phyloP scores from a whole-genome alignment of 92 coral and sea anemone species.

The Nematostella vectensis region DNA sequence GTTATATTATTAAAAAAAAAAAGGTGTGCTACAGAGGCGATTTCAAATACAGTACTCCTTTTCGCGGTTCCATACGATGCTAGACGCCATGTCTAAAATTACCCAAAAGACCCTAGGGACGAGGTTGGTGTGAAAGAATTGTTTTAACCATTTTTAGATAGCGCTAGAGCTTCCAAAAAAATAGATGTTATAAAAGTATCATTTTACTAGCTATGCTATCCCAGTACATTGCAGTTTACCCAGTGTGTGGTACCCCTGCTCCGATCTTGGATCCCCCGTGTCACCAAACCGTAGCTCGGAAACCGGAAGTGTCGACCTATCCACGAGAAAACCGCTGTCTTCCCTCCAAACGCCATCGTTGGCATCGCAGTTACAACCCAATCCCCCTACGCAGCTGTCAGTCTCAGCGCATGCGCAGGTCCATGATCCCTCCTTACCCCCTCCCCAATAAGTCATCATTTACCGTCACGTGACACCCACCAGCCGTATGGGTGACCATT shows the following conservation, averaged over 20 bases:
- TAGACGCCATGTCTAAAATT: too few species aligned
- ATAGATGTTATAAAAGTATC: too few species aligned
- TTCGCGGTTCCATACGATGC: too few species aligned
- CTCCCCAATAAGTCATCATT: constrained; percentile 79
- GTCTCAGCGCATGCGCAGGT: constrained; percentile 61
- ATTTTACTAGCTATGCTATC: constrained; percentile 4
- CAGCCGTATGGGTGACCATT: constrained; percentile 38
- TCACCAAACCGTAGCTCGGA: constrained; percentile 53
- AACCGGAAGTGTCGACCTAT: constrained; percentile 37
- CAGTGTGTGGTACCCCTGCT: constrained; percentile 43
- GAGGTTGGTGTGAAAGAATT: too few species aligned
- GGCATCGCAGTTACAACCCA: constrained; percentile 57
- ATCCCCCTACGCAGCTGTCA: constrained; percentile 28
- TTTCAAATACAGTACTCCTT: too few species aligned
- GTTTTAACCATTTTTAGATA: too few species aligned
- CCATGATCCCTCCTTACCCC: constrained; percentile 49
- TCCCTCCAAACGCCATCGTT: constrained; percentile 54
- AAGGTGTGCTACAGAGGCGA: too few species aligned
- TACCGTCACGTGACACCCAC: constrained; percentile 86
- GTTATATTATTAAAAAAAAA: too few species aligned
- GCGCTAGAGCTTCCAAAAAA: too few species aligned
- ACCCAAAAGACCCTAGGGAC: too few species aligned
- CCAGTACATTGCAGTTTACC: constrained; percentile 49
- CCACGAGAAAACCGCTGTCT: constrained; percentile 50
- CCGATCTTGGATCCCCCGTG: constrained; percentile 37